These are phyloP conservation scores for Cydia amplana DNA, from an alignment of 1,140 invertebrate genomes.

Conservation along the genomic window DNA sequence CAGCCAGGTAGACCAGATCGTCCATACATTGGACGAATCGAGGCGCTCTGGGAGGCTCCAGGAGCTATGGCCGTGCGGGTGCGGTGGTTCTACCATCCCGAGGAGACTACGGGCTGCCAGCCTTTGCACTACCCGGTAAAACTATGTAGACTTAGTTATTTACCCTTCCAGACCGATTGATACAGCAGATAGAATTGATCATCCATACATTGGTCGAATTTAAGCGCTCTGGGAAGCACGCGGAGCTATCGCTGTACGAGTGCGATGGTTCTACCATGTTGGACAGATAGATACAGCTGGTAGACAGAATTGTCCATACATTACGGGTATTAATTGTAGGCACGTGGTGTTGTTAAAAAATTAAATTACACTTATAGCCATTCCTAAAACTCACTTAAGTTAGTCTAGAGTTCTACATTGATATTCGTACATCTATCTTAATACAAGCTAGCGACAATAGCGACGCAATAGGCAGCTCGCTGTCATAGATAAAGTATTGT, in stretches of 20 bases:
- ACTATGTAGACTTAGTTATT: constrained; percentile 59
- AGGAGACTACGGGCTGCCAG: constrained; percentile 90
- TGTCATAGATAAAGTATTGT: no score
- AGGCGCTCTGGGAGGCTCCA: constrained; percentile 94
- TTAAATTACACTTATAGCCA: no score
- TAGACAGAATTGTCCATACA: no score
- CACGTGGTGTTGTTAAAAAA: no score
- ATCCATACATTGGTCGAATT: constrained; percentile 95
- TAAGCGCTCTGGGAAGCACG: constrained; percentile 95
- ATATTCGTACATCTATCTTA: no score
- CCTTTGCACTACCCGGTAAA: constrained; percentile 87
- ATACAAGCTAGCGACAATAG: no score
- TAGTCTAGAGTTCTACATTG: no score
- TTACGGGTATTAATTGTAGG: no score
- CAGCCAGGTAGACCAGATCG: constrained; percentile 78
- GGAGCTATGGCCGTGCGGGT: constrained; percentile 94
- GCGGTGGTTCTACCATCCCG: constrained; percentile 98
- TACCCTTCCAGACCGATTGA: no score
- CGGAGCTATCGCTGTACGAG: constrained; percentile 93
- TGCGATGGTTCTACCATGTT: constrained; percentile 80
- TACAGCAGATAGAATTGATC: constrained; percentile 78
- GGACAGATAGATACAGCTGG: neutral
- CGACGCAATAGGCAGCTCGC: no score
- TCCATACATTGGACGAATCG: constrained; percentile 95
- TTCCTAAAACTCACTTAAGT: no score